phyloP scores from a whole-genome alignment of 2,888 invertebrate species.

The Pelosia muscerda region DNA sequence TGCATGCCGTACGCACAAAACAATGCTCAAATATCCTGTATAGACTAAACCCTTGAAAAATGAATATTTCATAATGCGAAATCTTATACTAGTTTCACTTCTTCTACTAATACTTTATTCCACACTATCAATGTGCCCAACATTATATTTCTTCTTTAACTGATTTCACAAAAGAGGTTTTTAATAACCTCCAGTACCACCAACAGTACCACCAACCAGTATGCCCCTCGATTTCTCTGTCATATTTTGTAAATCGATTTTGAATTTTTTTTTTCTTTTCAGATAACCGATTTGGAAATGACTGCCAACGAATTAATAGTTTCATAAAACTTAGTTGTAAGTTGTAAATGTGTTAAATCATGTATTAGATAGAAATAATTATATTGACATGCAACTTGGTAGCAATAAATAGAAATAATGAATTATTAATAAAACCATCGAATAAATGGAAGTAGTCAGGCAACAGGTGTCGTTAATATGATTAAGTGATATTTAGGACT shows the following conservation, averaged over 20 bases:
- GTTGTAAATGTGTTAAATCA: constrained; percentile 18
- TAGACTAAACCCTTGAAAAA: not conserved
- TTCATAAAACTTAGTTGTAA: constrained; percentile 46
- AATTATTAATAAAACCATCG: not conserved
- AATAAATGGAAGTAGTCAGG: not conserved
- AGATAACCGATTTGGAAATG: constrained; percentile 61
- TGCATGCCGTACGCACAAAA: too few species aligned
- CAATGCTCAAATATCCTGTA: too few species aligned
- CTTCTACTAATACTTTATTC: not conserved
- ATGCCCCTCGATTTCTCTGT: too few species aligned
- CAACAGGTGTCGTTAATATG: not conserved
- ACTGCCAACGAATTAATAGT: constrained; percentile 59
- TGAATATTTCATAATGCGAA: too few species aligned
- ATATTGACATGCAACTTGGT: not conserved
- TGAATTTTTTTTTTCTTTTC: constrained; percentile 43
- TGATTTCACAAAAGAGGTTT: too few species aligned
- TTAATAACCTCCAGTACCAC: too few species aligned
- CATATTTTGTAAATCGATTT: too few species aligned
- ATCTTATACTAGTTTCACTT: too few species aligned
- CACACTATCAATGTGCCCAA: not conserved
- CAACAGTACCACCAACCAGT: too few species aligned
- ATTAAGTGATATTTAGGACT: not conserved
- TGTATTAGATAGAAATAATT: not conserved
- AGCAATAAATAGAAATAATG: not conserved
- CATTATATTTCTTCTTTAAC: not conserved